Conservation (phyloP, 2,113 vertebrate genomes). For the Anolis sagrei region DNA sequence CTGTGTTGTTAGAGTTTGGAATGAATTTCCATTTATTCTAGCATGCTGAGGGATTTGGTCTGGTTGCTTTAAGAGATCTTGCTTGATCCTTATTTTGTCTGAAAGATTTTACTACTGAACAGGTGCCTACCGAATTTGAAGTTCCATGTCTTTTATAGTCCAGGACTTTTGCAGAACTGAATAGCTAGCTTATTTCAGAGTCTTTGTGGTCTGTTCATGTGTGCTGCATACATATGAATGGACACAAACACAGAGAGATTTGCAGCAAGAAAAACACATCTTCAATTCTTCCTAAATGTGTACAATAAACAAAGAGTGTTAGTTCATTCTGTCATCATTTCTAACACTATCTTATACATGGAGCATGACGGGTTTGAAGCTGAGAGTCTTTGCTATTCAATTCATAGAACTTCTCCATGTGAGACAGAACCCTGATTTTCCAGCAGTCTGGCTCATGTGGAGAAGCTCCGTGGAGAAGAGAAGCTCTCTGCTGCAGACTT, state of each 20-base stretch:
- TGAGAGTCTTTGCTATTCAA: too few species aligned
- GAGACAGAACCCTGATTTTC: too few species aligned
- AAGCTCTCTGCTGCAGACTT: too few species aligned
- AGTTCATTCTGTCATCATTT: neutral
- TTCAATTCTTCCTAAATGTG: too few species aligned
- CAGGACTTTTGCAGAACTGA: constrained; percentile 4
- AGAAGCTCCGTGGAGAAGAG: too few species aligned
- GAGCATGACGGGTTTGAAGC: too few species aligned
- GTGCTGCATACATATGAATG: neutral
- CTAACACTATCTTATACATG: too few species aligned
- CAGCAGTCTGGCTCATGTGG: too few species aligned
- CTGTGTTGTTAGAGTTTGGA: neutral
- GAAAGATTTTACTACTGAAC: constrained; percentile 4
- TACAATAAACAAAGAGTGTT: neutral
- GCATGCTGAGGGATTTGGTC: neutral
- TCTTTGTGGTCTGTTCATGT: neutral
- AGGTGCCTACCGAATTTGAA: constrained; percentile 2
- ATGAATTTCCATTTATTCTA: constrained; percentile 2
- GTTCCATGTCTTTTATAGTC: constrained; percentile 2
- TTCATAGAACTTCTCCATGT: too few species aligned
- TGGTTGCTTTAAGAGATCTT: constrained; percentile 2
- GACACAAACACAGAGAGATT: neutral
- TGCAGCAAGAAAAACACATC: neutral
- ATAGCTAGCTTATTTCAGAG: neutral
- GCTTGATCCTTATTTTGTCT: neutral